Conservation (phyloP, 2,113 vertebrate genomes). For the Taxidea taxus region DNA sequence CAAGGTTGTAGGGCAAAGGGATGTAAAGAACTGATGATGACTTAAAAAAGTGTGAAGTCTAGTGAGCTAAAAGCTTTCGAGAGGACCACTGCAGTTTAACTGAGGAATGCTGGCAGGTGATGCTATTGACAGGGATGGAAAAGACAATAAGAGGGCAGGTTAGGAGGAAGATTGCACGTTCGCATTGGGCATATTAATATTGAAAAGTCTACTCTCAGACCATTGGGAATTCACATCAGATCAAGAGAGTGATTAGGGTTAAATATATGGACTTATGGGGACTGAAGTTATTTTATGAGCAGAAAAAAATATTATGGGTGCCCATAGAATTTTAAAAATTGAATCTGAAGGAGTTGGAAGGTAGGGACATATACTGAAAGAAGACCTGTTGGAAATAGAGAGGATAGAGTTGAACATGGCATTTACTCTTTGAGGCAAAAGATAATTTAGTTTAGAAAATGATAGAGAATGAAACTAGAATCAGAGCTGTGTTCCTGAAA, state of each 20-base stretch:
- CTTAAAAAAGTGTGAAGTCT: not conserved
- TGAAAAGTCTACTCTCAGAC: not conserved
- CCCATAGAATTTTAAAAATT: not conserved
- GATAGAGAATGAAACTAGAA: not conserved
- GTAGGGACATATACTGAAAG: not conserved
- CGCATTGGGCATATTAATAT: not conserved
- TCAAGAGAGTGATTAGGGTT: not conserved
- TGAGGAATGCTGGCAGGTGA: not conserved
- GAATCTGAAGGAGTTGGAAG: not conserved
- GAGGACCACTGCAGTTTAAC: not conserved
- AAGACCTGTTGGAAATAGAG: not conserved
- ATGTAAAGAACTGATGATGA: not conserved
- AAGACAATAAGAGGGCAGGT: not conserved
- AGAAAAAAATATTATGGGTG: not conserved
- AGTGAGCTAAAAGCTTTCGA: not conserved
- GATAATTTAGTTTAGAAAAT: not conserved
- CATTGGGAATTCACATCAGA: not conserved
- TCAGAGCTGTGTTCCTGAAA: not conserved
- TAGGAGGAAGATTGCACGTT: not conserved
- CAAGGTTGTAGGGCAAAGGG: not conserved
- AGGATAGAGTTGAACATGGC: not conserved
- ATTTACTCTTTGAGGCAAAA: not conserved
- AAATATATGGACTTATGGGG: not conserved
- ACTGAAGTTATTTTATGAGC: not conserved
- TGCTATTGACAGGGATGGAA: not conserved